Base-by-base conservation (phyloP, 2,888 invertebrate species). In the Macaria liturata region DNA sequence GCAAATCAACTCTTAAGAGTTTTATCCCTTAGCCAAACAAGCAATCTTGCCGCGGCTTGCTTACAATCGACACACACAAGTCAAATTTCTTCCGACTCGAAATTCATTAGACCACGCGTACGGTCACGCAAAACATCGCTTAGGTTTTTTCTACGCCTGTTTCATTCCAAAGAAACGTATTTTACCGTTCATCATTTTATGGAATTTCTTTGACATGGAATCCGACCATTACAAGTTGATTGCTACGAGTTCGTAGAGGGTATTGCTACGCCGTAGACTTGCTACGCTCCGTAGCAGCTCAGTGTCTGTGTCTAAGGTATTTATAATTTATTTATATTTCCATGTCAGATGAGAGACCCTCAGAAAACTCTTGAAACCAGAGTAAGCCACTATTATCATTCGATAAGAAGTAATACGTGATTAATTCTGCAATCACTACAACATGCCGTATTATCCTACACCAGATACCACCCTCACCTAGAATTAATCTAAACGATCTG, bases 161-260 rank as follows among this genome's bases (percentile, higher is more conserved):
- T 81, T 71, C 71, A 68, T 80, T 71, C 61, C 57, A 53, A 72
- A 72, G 74, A 73, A 80, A 74, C 70, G 72, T 73, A 74, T 81
- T 81, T 79, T 56, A 61, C 61, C 57, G 66, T 67, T 56, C 66
- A 68, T 66, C 67, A 80, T 83, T 86, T 85, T 84, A 83, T 81
- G 81, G 80, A 83, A 87, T 85, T 84, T 76, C 80, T 84, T 86
- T 83, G 84, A 89, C 90, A 90, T 91, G 90, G 83, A 86, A 91
- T 90, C 80, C 79, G 64, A 76, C 80, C 90, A 90, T 91, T 91
- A 91, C 80, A 83, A 74, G 75, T 75, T 84, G 87, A 88, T 86
- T 86, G 83, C 85, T 83, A 80, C 80, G 76, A 66, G 72, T 71
- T 71, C 75, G 78, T 80, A 78, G 77, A 68, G 63, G 57, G 70